A percentile compares a stretch with the other conserved stretches of the same genome.
Evolutionary conservation across 2,888 invertebrate genomes (phyloP).

Genomic region (Stenolophus ochropezus): DNA sequence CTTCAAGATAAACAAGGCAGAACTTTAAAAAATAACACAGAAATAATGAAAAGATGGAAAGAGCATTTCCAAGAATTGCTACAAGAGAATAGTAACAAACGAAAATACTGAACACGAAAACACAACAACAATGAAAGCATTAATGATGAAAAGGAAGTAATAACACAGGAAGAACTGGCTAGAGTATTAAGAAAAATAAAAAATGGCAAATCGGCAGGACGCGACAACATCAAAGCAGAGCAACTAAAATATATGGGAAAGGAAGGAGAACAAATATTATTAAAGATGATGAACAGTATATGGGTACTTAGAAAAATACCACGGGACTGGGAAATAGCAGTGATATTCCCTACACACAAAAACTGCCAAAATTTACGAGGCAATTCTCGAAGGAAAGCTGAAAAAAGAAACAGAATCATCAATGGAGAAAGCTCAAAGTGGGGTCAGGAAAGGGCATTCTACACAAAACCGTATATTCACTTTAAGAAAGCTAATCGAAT

Average conservation of each 20-base stretch:
- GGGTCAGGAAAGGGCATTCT: background rate
- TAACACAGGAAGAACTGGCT: background rate
- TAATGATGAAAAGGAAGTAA: background rate
- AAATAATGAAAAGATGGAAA: background rate
- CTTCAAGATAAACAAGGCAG: no score
- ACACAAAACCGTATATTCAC: background rate
- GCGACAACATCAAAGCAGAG: background rate
- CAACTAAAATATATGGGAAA: background rate
- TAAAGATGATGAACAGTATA: background rate
- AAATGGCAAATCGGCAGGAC: background rate
- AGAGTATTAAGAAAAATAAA: background rate
- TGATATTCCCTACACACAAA: background rate
- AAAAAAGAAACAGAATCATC: background rate
- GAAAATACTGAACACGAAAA: background rate
- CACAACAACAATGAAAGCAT: background rate
- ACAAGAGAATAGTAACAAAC: background rate
- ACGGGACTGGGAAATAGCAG: background rate
- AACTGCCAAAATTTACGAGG: conserved; percentile 21
- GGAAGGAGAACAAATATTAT: no score
- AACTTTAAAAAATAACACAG: background rate
- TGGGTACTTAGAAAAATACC: background rate
- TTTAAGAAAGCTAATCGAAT: background rate
- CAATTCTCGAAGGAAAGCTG: background rate
- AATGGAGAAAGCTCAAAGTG: background rate
- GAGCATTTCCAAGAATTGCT: background rate